Evolutionary conservation across 2,797 vertebrate species (phyloP).

Genomic region (Clarias platycephalus): DNA sequence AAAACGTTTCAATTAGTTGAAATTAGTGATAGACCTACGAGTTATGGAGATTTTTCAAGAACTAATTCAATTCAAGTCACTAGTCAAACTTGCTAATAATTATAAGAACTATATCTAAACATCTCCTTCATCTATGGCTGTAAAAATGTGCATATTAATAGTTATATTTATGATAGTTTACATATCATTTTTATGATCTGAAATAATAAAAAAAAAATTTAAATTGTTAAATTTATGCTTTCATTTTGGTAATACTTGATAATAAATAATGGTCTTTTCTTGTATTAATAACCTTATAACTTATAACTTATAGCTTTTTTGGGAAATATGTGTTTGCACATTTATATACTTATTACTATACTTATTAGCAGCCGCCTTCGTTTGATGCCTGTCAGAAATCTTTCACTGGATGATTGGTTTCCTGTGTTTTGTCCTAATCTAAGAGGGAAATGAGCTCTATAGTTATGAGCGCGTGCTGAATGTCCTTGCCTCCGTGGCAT

Average conservation of each 20-base stretch:
- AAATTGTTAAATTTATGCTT: background rate
- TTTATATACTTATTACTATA: slow-evolving; percentile 14
- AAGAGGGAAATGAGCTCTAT: slow-evolving; percentile 65
- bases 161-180: background rate
- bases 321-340: background rate
- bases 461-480: slow-evolving; percentile 56
- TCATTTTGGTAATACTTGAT: background rate
- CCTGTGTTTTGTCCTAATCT: slow-evolving; percentile 62
- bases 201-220: no score
- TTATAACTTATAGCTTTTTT: background rate
- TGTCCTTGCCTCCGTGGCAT: slow-evolving; percentile 61
- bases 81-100: background rate
- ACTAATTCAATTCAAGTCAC: background rate
- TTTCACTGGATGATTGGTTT: slow-evolving; percentile 64
- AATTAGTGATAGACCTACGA: background rate
- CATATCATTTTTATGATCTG: background rate
- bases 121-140: background rate
- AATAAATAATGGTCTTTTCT: background rate
- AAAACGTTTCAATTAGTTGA: background rate
- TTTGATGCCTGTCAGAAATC: slow-evolving; percentile 54
- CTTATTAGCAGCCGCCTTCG: slow-evolving; percentile 30
- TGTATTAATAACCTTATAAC: background rate
- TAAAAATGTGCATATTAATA: background rate
- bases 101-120: background rate
- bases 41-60: background rate